Percentiles rank a stretch among this genome's conserved stretches.
Evolutionary conservation across 2,888 invertebrate genomes (phyloP).

Genomic region (Netelia fuscicornis): DNA sequence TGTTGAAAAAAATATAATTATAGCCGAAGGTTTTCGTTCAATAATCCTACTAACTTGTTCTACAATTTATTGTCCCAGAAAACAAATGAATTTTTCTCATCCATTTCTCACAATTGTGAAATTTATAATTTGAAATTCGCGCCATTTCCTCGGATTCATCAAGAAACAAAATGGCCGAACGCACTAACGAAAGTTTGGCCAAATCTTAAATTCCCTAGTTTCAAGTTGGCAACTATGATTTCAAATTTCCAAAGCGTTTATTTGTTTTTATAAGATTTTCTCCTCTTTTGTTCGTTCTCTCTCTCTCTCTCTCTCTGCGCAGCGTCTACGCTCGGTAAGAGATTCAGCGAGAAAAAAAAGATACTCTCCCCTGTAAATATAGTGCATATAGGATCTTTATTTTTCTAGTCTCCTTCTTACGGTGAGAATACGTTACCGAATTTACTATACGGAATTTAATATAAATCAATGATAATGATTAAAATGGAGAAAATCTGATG

Average conservation of each 20-base stretch:
- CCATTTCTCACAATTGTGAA: too few species aligned
- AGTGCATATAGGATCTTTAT: constrained; percentile 64
- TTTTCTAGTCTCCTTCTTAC: constrained; percentile 67
- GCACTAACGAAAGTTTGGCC: neutral
- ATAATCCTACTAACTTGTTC: too few species aligned
- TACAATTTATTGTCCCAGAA: too few species aligned
- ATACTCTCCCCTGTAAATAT: constrained; percentile 62
- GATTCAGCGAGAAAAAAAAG: constrained; percentile 11
- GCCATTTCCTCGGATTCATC: too few species aligned
- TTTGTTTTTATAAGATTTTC: too few species aligned
- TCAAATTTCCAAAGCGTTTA: constrained; percentile 61
- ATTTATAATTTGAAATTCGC: too few species aligned
- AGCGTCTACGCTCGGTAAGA: neutral
- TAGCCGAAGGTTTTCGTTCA: constrained; percentile 8
- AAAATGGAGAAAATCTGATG: constrained; percentile 53
- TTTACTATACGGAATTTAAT: constrained; percentile 54
- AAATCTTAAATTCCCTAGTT: neutral
- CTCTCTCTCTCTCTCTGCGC: neutral
- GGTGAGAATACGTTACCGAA: constrained; percentile 66
- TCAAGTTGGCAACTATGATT: constrained; percentile 69
- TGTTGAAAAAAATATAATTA: constrained; percentile 44
- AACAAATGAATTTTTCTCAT: too few species aligned
- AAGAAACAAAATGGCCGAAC: neutral
- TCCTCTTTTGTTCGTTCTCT: neutral
- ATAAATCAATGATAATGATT: constrained; percentile 53